A percentile compares a stretch with the other conserved stretches of the same genome.
These are phyloP conservation scores for Crioceris asparagi DNA, from an alignment of 2,888 invertebrate species.

Conservation along the genomic window DNA sequence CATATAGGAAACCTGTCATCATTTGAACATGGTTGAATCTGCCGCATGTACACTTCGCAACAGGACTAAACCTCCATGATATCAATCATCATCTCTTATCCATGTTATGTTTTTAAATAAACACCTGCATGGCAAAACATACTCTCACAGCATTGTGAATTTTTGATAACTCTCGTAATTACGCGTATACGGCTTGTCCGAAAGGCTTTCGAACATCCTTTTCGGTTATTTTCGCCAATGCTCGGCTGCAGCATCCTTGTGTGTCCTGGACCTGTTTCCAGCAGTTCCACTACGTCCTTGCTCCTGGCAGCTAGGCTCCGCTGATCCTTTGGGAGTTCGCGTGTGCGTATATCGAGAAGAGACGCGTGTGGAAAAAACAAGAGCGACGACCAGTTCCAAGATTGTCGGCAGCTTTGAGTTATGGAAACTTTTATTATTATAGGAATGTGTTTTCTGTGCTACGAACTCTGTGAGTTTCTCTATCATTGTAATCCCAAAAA, in stretches of 20 bases:
- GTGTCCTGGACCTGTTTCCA: slow-evolving; percentile 24
- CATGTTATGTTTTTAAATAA: too few relatives aligned
- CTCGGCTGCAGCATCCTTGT: slow-evolving; percentile 25
- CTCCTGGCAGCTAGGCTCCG: slow-evolving; percentile 15
- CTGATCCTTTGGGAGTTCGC: slow-evolving; percentile 9
- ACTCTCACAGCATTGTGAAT: too few relatives aligned
- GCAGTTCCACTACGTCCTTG: slow-evolving; percentile 22
- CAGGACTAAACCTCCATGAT: too few relatives aligned
- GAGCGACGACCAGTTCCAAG: slow-evolving; percentile 1
- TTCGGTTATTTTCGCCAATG: slow-evolving; percentile 19
- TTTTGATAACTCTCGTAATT: too few relatives aligned
- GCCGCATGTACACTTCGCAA: too few relatives aligned
- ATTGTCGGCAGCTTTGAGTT: slow-evolving; percentile 9
- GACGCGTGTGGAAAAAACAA: slow-evolving; percentile 4
- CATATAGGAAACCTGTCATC: too few relatives aligned
- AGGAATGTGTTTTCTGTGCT: slow-evolving; percentile 56
- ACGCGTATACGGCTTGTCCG: too few relatives aligned
- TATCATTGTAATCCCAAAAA: slow-evolving; percentile 39
- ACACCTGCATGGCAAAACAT: too few relatives aligned
- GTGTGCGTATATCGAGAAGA: too few relatives aligned
- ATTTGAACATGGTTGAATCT: too few relatives aligned
- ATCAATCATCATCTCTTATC: too few relatives aligned
- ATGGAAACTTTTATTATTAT: slow-evolving; percentile 59
- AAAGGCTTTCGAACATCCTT: too few relatives aligned
- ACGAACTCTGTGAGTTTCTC: slow-evolving; percentile 55